Percentiles rank a stretch among this genome's conserved stretches.
Evolutionary conservation across 2,113 vertebrate genomes (phyloP).

Genomic region (Microcebus tavaratra): DNA sequence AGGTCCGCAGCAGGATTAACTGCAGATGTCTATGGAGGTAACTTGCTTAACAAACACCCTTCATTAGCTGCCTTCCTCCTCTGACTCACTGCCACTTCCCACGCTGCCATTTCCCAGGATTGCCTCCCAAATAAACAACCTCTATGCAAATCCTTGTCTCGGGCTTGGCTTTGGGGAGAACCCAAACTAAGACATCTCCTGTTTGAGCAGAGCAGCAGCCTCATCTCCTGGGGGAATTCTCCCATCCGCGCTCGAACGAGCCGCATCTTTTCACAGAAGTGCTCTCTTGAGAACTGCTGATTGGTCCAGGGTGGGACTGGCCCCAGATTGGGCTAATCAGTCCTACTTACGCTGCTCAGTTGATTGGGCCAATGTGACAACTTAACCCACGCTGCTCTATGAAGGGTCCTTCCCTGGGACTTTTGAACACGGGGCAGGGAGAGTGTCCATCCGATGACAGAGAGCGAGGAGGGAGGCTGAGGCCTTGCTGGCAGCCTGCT

Average conservation of each 20-base stretch:
- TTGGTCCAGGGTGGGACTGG: background rate
- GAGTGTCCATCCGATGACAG: background rate
- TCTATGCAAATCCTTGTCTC: background rate
- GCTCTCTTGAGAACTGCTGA: background rate
- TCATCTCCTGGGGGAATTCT: background rate
- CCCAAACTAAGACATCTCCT: background rate
- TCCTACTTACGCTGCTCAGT: background rate
- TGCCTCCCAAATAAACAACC: background rate
- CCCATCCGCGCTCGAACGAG: background rate
- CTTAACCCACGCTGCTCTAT: rapidly evolving
- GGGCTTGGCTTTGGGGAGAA: background rate
- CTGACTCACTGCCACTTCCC: background rate
- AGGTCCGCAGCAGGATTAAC: background rate
- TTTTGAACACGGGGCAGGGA: background rate
- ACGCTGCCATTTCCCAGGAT: background rate
- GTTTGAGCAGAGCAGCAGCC: background rate
- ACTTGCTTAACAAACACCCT: background rate
- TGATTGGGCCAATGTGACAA: background rate
- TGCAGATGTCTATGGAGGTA: background rate
- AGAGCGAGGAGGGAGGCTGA: background rate
- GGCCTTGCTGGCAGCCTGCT: background rate
- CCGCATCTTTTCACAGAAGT: background rate
- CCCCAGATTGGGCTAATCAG: background rate
- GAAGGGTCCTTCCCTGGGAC: background rate
- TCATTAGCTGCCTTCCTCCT: background rate